Base-by-base conservation (phyloP, 2,888 invertebrate genomes). In the Thalpophila matura region DNA sequence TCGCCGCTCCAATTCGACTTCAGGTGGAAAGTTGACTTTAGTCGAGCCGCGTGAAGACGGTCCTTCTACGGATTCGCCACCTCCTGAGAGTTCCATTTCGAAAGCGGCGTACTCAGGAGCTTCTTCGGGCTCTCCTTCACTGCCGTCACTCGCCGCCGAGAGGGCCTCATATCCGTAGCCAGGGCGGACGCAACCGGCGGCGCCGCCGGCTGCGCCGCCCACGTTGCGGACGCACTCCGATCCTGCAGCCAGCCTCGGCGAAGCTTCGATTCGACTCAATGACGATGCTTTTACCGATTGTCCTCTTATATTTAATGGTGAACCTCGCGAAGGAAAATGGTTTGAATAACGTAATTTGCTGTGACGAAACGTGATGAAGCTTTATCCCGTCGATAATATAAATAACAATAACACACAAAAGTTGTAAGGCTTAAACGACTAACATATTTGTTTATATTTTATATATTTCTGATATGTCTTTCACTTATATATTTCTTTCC, bases 21-120 rank as follows among this genome's bases (percentile, higher is more conserved):
- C 94, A 27, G 96, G 96, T 7, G 95, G 96, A 83, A 97, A 97
- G 86, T 97, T 97, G 43, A 97, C 97, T 79, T 96, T 95, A 65
- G 96, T 95, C 58, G 96, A 96, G 69, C 95, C 92, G 27, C 94
- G 88, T 6, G 92, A 94, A 6, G 94, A 93, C 1, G 92, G 93
- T 4, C 91, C 93, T 53, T 94, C 94, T 26, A 83, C 86, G 4
- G 94, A 93, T 71, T 94, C 94, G 22, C 87, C 91, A 14, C 92
- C 93, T 47, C 89, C 93, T 2, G 94, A 93, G 33, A 91, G 82
- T 69, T 95, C 94, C 94, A 94, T 93, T 77, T 93, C 94, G 64
- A 93, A 91, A 58, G 92, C 89, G 35, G 91, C 86, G 87, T 94
- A 94, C 42, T 94, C 93, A 26, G 91, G 91, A 35, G 85, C 91